A percentile compares a stretch with the other conserved stretches of the same genome.
phyloP scores from a whole-genome alignment of 2,797 vertebrate species.

The Valencia hispanica region DNA sequence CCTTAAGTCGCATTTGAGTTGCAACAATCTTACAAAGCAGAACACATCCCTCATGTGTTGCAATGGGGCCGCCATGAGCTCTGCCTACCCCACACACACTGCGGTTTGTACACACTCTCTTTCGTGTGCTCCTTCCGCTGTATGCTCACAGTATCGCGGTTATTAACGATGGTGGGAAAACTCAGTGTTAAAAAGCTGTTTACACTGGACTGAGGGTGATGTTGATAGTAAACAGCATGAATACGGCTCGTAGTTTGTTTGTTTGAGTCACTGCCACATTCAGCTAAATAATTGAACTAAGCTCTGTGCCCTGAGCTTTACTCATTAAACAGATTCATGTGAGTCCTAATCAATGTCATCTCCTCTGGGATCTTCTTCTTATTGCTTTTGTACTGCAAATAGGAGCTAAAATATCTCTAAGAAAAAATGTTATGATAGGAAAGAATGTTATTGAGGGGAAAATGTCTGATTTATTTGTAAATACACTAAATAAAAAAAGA shows the following conservation, averaged over 20 bases:
- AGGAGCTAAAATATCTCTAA: neutral
- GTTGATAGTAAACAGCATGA: neutral
- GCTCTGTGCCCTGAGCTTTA: neutral
- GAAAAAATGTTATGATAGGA: too few relatives aligned
- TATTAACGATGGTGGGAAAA: neutral
- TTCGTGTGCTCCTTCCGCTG: neutral
- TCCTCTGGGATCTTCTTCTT: neutral
- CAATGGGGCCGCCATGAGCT: neutral
- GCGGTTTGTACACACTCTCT: neutral
- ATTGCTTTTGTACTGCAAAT: neutral
- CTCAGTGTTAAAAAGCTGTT: neutral
- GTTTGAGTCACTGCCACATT: neutral
- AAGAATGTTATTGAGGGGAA: neutral
- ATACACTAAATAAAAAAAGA: neutral
- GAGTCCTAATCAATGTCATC: conserved; percentile 2
- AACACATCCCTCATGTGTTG: too few relatives aligned
- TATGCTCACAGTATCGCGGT: neutral
- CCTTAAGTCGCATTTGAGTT: neutral
- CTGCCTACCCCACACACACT: neutral
- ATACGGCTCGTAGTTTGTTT: neutral
- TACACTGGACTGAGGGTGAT: neutral
- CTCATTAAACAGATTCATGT: conserved; percentile 2
- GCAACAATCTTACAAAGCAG: neutral
- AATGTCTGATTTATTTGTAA: neutral
- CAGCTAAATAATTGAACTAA: neutral